A percentile compares a stretch with the other conserved stretches of the same genome.
Evolutionary conservation across 2,113 vertebrate genomes (phyloP).

Genomic region (Morone chrysops): DNA sequence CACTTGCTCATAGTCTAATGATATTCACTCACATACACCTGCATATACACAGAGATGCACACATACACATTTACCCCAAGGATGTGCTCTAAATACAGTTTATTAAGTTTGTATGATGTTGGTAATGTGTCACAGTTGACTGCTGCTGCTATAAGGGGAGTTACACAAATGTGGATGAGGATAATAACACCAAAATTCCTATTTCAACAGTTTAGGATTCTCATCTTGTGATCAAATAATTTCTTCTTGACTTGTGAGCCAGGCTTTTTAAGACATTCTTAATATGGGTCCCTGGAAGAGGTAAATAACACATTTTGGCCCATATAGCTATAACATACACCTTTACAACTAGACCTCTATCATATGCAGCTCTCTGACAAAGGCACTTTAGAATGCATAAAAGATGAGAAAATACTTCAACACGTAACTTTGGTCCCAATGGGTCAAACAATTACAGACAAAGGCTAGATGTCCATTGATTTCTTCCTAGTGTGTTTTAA

Average conservation of each 20-base stretch:
- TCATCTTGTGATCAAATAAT: slow-evolving; percentile 12
- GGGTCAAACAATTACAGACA: slow-evolving; percentile 50
- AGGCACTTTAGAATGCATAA: slow-evolving; percentile 17
- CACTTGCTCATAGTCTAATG: slow-evolving; percentile 7
- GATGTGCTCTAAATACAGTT: slow-evolving; percentile 56
- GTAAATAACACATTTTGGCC: background rate
- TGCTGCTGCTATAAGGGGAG: background rate
- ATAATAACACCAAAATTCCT: no score
- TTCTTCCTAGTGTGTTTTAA: slow-evolving; percentile 53
- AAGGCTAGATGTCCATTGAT: slow-evolving; percentile 61
- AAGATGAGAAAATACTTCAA: background rate
- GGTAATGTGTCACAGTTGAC: slow-evolving; percentile 9
- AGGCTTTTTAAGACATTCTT: background rate
- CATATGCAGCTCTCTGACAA: background rate
- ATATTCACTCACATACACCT: slow-evolving; percentile 6
- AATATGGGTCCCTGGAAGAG: background rate
- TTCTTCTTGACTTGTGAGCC: background rate
- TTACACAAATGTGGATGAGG: slow-evolving; percentile 15
- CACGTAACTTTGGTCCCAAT: slow-evolving; percentile 17
- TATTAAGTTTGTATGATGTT: slow-evolving; percentile 34
- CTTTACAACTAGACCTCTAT: background rate
- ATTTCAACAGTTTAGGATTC: background rate
- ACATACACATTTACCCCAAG: background rate
- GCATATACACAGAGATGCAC: slow-evolving; percentile 10
- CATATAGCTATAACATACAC: background rate